These are phyloP conservation scores for Anarhynchus alexandrinus DNA, from an alignment of 2,113 vertebrate species.

Conservation along the genomic window DNA sequence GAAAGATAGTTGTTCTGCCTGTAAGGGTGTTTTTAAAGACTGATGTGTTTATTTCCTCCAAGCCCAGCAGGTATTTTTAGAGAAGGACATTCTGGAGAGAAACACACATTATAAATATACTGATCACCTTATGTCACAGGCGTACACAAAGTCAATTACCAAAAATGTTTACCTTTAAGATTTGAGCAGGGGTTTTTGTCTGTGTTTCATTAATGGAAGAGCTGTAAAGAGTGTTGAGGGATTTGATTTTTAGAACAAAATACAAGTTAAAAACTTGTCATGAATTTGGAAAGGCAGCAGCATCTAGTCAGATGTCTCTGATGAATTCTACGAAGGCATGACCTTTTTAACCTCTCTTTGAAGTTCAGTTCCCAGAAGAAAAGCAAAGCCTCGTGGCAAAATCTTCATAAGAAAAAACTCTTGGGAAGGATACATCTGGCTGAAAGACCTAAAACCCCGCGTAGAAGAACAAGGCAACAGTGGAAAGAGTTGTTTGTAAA, in stretches of 20 bases:
- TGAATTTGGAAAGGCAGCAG: background rate
- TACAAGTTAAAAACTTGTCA: background rate
- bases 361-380: background rate
- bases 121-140: background rate
- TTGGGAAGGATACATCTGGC: background rate
- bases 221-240: background rate
- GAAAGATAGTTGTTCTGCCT: background rate
- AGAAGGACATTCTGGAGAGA: background rate
- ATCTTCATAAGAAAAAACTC: slow-evolving; percentile 11
- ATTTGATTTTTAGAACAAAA: background rate
- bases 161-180: background rate
- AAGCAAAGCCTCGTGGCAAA: background rate
- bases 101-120: background rate
- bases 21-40: background rate
- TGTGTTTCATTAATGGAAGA: background rate
- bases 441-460: background rate
- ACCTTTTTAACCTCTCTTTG: background rate
- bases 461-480: background rate
- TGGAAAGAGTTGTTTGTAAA: background rate
- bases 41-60: background rate
- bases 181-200: background rate
- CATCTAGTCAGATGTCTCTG: background rate
- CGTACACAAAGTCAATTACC: background rate
- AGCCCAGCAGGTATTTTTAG: background rate
- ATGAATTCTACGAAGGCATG: background rate